Base-by-base conservation (phyloP, 2,888 invertebrate genomes). In the Athetis lepigone region DNA sequence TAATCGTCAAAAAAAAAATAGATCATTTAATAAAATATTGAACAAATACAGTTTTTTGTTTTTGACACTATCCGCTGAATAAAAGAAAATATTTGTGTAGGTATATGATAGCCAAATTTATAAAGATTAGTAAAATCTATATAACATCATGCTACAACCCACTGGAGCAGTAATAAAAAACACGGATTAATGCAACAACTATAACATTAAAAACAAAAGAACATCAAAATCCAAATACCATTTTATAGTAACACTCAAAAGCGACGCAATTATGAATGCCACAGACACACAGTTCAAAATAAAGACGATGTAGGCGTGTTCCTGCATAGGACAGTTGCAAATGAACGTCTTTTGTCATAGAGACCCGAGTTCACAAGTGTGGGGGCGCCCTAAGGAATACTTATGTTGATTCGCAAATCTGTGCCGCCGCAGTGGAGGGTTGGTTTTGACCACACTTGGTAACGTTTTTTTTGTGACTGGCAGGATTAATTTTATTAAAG, bases 311-410 rank as follows among this genome's bases (percentile, higher is more conserved):
- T 79, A 79, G 85, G 85, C 80, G 85, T 79, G 56, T 18, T 56
- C 49, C 84, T 89, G 90, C 64, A n/a, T 19, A 43, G 74, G 89
- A 89, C 89, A 89, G 84, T 89, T 87, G 84, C 83, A 89, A 90
- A 90, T 87, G 89, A 85, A 75, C 59, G 79, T 84, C 85, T 84
- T 91, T 90, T 91, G 89, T 91, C 90, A 90, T 75, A 76, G 50
- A 33, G 9, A 40, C 40, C 65, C 47, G 57, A 64, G 29, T 42
- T 70, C 70, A 55, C 39, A 39, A 76, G 72, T 71, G 64, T 57
- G 40, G 65, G 63, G 60, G 50, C 37, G 36, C 73, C 66, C 64
- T 33, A 37, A 45, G 52, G 59, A 70, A 63, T 71, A 81, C 68
- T 78, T 81, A 79, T 66, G 71, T 56, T 78, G 71, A 66, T 76